Conservation (phyloP, 1,140 invertebrate species). For the Euwallacea fornicatus region DNA sequence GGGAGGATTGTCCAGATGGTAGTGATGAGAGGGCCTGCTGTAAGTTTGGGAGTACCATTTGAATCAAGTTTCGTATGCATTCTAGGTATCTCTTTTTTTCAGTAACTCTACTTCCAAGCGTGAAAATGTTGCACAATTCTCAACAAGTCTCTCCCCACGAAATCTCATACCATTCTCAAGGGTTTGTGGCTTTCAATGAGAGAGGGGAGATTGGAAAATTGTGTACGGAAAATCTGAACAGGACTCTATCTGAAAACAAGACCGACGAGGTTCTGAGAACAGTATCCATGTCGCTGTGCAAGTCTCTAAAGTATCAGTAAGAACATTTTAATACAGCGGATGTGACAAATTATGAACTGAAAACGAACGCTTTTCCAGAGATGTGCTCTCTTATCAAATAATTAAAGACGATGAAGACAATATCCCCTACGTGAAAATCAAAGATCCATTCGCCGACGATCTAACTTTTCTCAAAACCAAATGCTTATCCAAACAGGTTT, state of each 20-base stretch:
- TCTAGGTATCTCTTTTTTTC: constrained; percentile 21
- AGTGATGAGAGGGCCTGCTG: constrained; percentile 83
- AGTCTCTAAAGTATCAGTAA: constrained; percentile 73
- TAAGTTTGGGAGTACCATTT: constrained; percentile 58
- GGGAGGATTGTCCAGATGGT: constrained; percentile 80
- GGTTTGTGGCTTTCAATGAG: constrained; percentile 81
- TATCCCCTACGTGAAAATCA: constrained; percentile 70
- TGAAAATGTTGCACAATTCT: constrained; percentile 60
- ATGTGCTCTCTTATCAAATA: constrained; percentile 47
- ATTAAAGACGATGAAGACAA: constrained; percentile 50
- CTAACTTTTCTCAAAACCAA: constrained; percentile 76
- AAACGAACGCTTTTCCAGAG: constrained; percentile 44
- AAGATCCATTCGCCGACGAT: constrained; percentile 75
- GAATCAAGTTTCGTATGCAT: neutral
- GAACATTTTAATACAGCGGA: constrained; percentile 32
- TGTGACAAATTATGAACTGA: constrained; percentile 29
- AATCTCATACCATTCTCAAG: constrained; percentile 67
- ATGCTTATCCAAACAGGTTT: constrained; percentile 75
- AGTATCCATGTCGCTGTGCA: constrained; percentile 76
- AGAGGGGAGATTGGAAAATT: constrained; percentile 78
- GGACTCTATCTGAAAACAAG: constrained; percentile 57
- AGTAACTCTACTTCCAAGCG: constrained; percentile 75
- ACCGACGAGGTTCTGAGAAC: constrained; percentile 62
- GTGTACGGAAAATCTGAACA: constrained; percentile 73
- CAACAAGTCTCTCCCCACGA: constrained; percentile 65